phyloP scores from a whole-genome alignment of 2,888 invertebrate species.

The Glaucopsyche alexis region DNA sequence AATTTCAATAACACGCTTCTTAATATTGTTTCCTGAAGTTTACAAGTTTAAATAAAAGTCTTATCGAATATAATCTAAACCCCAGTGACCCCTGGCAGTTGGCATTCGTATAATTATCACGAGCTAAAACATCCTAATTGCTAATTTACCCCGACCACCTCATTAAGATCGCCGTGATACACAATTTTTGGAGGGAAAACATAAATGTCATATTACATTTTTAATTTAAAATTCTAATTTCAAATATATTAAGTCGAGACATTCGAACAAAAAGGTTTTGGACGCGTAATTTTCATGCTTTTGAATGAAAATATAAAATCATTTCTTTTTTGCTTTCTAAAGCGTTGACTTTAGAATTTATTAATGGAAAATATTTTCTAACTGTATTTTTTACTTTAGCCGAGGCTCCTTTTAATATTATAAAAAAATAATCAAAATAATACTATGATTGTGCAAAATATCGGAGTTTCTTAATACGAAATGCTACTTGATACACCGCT shows the following conservation, averaged over 20 bases:
- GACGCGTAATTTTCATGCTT: constrained; percentile 13
- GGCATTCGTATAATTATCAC: constrained; percentile 36
- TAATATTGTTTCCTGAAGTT: constrained; percentile 12
- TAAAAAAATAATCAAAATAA: neutral
- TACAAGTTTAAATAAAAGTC: constrained; percentile 15
- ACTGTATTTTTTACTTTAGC: neutral
- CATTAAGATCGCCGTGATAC: constrained; percentile 49
- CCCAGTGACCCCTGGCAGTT: constrained; percentile 21
- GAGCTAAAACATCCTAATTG: constrained; percentile 37
- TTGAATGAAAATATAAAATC: neutral
- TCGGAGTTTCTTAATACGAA: neutral
- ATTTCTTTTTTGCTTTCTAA: too few relatives aligned
- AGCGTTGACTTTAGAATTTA: neutral
- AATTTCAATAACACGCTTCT: neutral
- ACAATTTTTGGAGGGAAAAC: constrained; percentile 12
- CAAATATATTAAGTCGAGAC: neutral
- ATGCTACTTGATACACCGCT: neutral
- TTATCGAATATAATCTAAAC: neutral
- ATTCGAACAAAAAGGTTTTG: constrained; percentile 24
- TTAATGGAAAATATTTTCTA: neutral
- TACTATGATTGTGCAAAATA: neutral
- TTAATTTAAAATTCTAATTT: constrained; percentile 18
- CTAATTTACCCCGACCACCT: constrained; percentile 47
- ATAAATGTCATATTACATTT: constrained; percentile 19
- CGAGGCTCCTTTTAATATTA: neutral